These are phyloP conservation scores for Euphonia xanthogaster DNA, from an alignment of 2,797 vertebrate genomes.

Conservation along the genomic window DNA sequence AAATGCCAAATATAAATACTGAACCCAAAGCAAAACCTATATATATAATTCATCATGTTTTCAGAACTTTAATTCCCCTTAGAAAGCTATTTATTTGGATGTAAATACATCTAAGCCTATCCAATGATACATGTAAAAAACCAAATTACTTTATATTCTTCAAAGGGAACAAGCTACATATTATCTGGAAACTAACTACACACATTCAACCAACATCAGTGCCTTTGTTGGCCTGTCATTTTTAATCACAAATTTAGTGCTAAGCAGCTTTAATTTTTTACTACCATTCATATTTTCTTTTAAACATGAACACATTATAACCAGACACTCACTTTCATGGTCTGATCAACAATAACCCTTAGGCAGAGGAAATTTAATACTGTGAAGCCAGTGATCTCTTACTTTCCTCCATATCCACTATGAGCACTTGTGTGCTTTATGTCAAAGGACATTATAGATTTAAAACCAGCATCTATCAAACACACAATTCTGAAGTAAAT, in stretches of 20 bases:
- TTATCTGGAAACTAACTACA: neutral
- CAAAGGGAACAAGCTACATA: neutral
- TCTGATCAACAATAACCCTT: conserved; percentile 69
- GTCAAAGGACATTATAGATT: neutral
- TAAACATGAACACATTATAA: conserved; percentile 45
- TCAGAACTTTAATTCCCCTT: neutral
- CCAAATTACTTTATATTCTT: neutral
- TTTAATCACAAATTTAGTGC: neutral
- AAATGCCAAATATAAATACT: conserved; percentile 27
- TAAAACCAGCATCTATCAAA: neutral
- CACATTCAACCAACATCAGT: neutral
- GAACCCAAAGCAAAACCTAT: neutral
- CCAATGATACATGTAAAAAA: neutral
- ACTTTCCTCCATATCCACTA: neutral
- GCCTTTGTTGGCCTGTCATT: neutral
- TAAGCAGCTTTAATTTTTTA: neutral
- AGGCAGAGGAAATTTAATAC: conserved; percentile 68
- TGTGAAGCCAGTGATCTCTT: conserved; percentile 42
- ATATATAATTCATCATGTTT: neutral
- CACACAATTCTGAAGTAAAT: neutral
- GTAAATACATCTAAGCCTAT: neutral
- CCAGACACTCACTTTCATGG: conserved; percentile 62
- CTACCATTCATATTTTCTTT: neutral
- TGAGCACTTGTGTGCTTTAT: conserved; percentile 12
- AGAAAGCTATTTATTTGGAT: neutral